These are phyloP conservation scores for Spodoptera litura DNA, from an alignment of 1,140 invertebrate species.

Conservation along the genomic window DNA sequence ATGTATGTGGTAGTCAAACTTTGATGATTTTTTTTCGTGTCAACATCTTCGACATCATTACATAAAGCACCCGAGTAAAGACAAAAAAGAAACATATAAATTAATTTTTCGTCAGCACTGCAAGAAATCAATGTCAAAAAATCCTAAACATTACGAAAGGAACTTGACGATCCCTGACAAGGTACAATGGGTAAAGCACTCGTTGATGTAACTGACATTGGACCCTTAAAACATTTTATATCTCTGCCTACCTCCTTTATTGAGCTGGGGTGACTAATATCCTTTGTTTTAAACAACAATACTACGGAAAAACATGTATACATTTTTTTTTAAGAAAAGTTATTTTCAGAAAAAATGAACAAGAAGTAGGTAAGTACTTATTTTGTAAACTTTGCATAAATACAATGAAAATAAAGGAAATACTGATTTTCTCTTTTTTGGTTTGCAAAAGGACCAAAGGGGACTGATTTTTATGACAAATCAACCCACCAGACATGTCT, in stretches of 20 bases:
- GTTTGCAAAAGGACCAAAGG: not conserved
- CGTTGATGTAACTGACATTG: conserved; percentile 66
- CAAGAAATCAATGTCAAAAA: not conserved
- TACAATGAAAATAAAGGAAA: not conserved
- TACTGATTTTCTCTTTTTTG: too few relatives aligned
- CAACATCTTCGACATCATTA: too few relatives aligned
- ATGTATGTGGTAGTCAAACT: too few relatives aligned
- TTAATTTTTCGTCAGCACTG: too few relatives aligned
- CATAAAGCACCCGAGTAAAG: too few relatives aligned
- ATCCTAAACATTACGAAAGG: not conserved
- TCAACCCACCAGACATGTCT: too few relatives aligned
- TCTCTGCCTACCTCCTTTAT: conserved; percentile 65
- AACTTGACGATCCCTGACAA: conserved; percentile 60
- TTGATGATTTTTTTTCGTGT: too few relatives aligned
- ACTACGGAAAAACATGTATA: conserved; percentile 16
- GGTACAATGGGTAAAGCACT: conserved; percentile 61
- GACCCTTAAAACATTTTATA: conserved; percentile 70
- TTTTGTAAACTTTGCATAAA: not conserved
- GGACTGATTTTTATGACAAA: too few relatives aligned
- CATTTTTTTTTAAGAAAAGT: conserved; percentile 7
- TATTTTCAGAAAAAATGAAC: not conserved
- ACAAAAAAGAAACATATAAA: too few relatives aligned
- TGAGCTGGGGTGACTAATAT: conserved; percentile 59
- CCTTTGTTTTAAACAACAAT: conserved; percentile 48
- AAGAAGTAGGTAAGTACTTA: not conserved